Percentiles rank a stretch among this genome's conserved stretches.
Evolutionary conservation across 2,113 vertebrate genomes (phyloP).

Genomic region (Poeciliopsis prolifica): DNA sequence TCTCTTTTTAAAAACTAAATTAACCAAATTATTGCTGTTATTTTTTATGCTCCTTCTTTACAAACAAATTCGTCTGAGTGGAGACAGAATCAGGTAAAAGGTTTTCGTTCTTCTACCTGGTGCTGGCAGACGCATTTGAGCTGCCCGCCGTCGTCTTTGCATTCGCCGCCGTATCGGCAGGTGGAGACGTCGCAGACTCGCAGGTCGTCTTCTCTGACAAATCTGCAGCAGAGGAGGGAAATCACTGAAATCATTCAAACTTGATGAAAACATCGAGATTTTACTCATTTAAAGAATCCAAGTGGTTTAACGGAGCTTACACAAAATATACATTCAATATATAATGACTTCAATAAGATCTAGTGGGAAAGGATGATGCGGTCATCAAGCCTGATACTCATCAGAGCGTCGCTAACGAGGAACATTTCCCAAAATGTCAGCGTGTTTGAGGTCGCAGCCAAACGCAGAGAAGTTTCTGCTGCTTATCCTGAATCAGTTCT

Average conservation of each 20-base stretch:
- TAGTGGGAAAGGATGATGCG: background rate
- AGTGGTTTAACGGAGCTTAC: background rate
- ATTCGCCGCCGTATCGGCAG: constrained; percentile 91
- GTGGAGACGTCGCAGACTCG: constrained; percentile 89
- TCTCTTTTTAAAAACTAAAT: no score
- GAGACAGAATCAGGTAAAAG: no score
- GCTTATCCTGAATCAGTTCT: constrained; percentile 19
- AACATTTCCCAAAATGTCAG: constrained; percentile 7
- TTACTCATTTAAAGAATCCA: background rate
- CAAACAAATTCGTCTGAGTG: no score
- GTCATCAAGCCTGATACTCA: background rate
- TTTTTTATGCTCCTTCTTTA: no score
- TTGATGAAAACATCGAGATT: background rate
- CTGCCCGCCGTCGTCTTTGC: constrained; percentile 89
- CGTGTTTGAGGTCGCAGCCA: background rate
- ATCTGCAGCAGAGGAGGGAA: constrained; percentile 72
- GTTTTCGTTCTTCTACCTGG: constrained; percentile 78
- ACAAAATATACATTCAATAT: background rate
- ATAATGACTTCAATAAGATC: background rate
- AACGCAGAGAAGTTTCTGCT: constrained; percentile 1
- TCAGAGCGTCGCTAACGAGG: background rate
- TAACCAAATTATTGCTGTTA: no score
- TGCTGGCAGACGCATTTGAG: constrained; percentile 94
- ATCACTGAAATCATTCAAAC: background rate
- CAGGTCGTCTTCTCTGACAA: constrained; percentile 86